Evolutionary conservation across 2,113 vertebrate genomes (phyloP).

Genomic region (Phaethornis superciliosus): DNA sequence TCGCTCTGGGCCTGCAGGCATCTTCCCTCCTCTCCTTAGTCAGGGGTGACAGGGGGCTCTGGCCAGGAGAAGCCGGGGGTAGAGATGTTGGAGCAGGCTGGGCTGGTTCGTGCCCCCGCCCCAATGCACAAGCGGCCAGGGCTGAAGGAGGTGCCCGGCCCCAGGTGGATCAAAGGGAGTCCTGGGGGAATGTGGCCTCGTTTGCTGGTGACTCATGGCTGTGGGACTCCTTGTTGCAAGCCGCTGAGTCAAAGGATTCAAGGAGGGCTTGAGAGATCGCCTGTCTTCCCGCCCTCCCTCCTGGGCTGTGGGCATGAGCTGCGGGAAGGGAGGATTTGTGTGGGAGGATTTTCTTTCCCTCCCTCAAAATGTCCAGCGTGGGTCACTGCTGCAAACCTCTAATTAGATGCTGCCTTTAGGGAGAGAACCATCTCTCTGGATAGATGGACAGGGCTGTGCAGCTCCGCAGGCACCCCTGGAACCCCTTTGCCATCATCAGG

Average conservation of each 20-base stretch:
- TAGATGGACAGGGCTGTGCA: neutral
- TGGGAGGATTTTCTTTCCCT: neutral
- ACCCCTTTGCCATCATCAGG: neutral
- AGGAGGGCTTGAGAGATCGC: neutral
- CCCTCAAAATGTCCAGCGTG: neutral
- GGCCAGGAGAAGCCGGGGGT: neutral
- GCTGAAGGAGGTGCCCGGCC: neutral
- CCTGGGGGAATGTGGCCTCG: neutral
- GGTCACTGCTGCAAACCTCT: neutral
- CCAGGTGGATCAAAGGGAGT: slow-evolving; percentile 54
- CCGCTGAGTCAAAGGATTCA: slow-evolving; percentile 33
- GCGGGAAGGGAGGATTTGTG: neutral
- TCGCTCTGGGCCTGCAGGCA: fast-evolving
- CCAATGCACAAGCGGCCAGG: neutral
- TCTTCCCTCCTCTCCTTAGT: neutral
- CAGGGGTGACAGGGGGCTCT: neutral
- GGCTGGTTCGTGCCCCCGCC: neutral
- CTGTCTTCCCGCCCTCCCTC: neutral
- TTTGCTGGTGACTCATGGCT: neutral
- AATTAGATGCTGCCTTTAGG: neutral
- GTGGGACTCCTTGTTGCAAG: slow-evolving; percentile 27
- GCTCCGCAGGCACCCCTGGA: fast-evolving
- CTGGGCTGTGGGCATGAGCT: neutral
- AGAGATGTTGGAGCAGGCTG: neutral
- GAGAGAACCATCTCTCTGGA: neutral